Evolutionary conservation across 1,140 invertebrate genomes (phyloP).

Genomic region (Andricus grossulariae): DNA sequence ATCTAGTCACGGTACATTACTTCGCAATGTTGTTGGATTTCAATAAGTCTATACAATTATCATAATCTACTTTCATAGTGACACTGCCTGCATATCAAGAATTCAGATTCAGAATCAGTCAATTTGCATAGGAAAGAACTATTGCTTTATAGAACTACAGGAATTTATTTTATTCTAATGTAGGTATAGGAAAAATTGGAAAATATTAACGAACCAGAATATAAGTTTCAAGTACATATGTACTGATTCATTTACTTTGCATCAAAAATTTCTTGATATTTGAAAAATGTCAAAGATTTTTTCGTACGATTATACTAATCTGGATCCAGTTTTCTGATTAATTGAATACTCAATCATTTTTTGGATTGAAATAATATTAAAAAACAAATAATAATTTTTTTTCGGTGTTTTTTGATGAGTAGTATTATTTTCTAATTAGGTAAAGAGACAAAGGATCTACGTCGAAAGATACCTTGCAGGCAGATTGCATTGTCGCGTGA

Average conservation of each 20-base stretch:
- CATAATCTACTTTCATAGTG: conserved; percentile 1
- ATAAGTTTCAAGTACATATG: too few relatives aligned
- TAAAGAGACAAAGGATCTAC: conserved; percentile 1
- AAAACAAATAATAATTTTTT: background rate
- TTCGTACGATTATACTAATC: too few relatives aligned
- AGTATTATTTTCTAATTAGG: background rate
- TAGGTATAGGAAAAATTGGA: background rate
- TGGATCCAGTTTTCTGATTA: too few relatives aligned
- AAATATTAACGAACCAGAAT: too few relatives aligned
- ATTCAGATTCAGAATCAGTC: conserved; percentile 2
- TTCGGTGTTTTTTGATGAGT: background rate
- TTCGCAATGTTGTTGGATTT: background rate
- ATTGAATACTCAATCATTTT: too few relatives aligned
- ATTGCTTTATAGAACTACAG: background rate
- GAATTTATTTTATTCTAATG: background rate
- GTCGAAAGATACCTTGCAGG: background rate
- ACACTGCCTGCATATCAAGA: background rate
- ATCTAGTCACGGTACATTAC: background rate
- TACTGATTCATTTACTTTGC: too few relatives aligned
- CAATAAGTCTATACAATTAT: background rate
- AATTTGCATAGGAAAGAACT: conserved; percentile 1
- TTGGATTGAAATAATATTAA: too few relatives aligned
- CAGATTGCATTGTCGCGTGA: background rate
- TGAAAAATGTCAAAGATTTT: too few relatives aligned
- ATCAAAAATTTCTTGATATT: too few relatives aligned